A percentile compares a stretch with the other conserved stretches of the same genome.
These are phyloP conservation scores for Troilus luridus DNA, from an alignment of 2,888 invertebrate species.

Conservation along the genomic window DNA sequence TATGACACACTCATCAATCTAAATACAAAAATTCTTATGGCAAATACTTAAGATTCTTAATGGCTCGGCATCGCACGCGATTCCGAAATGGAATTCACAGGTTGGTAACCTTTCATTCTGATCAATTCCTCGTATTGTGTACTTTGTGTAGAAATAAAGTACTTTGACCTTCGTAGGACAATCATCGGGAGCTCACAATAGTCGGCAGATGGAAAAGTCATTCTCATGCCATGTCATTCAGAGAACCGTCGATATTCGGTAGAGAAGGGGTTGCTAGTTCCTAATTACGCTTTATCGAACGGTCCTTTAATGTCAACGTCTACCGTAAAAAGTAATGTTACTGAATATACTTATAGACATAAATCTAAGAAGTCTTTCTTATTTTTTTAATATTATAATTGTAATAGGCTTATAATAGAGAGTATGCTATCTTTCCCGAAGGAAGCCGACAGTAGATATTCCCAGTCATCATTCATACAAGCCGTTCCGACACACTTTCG, in stretches of 20 bases:
- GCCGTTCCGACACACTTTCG: constrained; percentile 17
- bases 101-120: no score
- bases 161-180: not conserved
- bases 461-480: constrained; percentile 22
- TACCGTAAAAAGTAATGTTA: not conserved
- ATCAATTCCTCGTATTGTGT: no score
- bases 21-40: no score
- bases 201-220: not conserved
- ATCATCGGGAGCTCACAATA: not conserved
- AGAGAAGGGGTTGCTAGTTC: not conserved
- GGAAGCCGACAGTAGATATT: not conserved
- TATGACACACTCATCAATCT: no score
- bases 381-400: not conserved
- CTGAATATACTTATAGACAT: not conserved
- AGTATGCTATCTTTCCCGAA: not conserved
- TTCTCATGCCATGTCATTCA: not conserved
- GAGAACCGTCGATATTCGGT: not conserved
- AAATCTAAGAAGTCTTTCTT: not conserved
- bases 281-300: not conserved
- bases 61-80: no score
- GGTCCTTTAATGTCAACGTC: not conserved
- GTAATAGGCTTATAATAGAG: not conserved
- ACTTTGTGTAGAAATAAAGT: no score
- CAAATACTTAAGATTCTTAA: no score
- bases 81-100: no score